Conservation (phyloP, 2,113 vertebrate genomes). For the Pavo muticus region DNA sequence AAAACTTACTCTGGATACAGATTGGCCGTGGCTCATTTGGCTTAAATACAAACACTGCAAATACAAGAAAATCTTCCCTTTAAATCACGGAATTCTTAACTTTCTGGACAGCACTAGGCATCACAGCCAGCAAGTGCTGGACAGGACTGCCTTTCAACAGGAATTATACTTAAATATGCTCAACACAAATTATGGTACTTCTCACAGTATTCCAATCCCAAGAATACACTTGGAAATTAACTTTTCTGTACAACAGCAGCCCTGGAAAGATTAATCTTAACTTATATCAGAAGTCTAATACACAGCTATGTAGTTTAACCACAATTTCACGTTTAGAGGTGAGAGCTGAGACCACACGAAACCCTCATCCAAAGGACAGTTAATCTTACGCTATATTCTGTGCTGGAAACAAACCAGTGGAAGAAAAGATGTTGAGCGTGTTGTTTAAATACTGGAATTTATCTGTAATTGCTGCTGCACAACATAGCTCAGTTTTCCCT, state of each 20-base stretch:
- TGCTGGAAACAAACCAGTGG: background rate
- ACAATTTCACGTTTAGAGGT: background rate
- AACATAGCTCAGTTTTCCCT: background rate
- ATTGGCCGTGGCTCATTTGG: conserved; percentile 88
- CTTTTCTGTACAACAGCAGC: background rate
- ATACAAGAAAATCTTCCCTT: conserved; percentile 13
- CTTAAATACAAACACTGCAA: conserved; percentile 94
- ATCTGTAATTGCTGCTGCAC: background rate
- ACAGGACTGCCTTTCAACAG: background rate
- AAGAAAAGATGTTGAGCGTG: background rate
- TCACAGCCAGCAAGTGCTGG: background rate
- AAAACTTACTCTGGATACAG: conserved; percentile 88
- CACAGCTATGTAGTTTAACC: background rate
- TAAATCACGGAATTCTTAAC: background rate
- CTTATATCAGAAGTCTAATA: background rate
- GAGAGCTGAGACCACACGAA: background rate
- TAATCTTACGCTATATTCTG: background rate
- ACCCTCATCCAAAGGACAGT: background rate
- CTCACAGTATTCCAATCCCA: background rate
- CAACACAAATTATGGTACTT: background rate
- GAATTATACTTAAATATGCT: background rate
- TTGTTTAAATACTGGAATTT: background rate
- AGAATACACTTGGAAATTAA: background rate
- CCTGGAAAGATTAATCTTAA: background rate
- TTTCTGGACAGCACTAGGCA: background rate